Conservation (phyloP, 2,113 vertebrate genomes). For the Mola mola region DNA sequence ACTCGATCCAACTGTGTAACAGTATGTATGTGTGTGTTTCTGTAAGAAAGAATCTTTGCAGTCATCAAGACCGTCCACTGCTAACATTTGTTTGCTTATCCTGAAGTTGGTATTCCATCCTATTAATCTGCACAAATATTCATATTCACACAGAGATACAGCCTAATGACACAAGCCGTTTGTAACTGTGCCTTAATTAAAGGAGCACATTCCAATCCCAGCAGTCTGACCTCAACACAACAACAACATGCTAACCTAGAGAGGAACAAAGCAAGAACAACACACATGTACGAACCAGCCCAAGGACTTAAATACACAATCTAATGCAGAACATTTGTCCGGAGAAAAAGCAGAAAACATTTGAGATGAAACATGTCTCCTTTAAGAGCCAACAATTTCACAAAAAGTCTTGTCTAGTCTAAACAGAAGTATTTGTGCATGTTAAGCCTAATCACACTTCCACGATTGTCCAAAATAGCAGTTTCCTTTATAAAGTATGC, state of each 20-base stretch:
- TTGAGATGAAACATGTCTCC: conserved; percentile 8
- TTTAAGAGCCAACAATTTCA: background rate
- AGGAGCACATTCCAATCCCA: conserved; percentile 62
- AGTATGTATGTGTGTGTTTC: background rate
- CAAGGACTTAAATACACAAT: conserved; percentile 31
- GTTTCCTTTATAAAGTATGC: background rate
- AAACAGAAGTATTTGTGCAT: background rate
- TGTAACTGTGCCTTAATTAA: conserved; percentile 44
- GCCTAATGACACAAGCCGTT: conserved; percentile 3
- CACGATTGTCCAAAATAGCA: background rate
- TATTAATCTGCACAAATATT: background rate
- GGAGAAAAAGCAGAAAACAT: conserved; percentile 18
- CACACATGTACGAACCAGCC: conserved; percentile 18
- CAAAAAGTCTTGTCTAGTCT: background rate
- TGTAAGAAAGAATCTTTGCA: conserved; percentile 4
- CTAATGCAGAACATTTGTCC: conserved; percentile 36
- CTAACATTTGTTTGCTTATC: conserved; percentile 41
- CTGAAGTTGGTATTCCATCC: conserved; percentile 10
- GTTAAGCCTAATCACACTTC: background rate
- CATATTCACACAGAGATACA: conserved; percentile 23
- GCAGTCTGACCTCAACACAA: conserved; percentile 21
- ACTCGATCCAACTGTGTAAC: conserved; percentile 11
- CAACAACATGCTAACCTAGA: conserved; percentile 51
- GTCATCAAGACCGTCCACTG: conserved; percentile 26
- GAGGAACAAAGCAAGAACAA: conserved; percentile 41